Evolutionary conservation across 2,113 vertebrate species (phyloP).

Genomic region (Beaufortia kweichowensis): DNA sequence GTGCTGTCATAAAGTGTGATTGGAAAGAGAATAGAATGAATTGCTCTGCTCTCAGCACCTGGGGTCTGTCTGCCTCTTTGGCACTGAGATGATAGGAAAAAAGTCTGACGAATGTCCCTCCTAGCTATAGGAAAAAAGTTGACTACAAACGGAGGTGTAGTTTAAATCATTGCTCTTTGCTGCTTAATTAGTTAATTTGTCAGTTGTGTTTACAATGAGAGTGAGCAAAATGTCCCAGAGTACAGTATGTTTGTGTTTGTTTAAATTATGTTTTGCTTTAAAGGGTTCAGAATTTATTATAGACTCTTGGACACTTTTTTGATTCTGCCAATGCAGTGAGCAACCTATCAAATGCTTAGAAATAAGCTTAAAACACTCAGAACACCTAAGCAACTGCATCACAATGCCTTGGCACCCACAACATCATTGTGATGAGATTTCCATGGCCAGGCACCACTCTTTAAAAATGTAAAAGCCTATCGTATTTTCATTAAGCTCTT

Average conservation of each 20-base stretch:
- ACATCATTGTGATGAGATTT: too few species aligned
- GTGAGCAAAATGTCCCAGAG: not conserved
- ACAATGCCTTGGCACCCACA: too few species aligned
- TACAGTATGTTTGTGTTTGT: not conserved
- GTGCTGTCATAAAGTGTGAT: slow-evolving; percentile 41
- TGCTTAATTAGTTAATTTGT: slow-evolving; percentile 26
- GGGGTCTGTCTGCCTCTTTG: slow-evolving; percentile 45
- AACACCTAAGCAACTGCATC: too few species aligned
- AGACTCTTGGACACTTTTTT: too few species aligned
- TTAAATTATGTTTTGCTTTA: too few species aligned
- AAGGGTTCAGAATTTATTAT: too few species aligned
- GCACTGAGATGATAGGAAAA: slow-evolving; percentile 10
- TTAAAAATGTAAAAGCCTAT: too few species aligned
- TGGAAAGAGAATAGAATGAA: slow-evolving; percentile 45
- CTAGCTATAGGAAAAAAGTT: slow-evolving; percentile 9
- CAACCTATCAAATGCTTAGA: too few species aligned
- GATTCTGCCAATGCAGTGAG: too few species aligned
- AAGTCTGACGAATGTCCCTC: slow-evolving; percentile 32
- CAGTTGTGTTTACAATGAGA: not conserved
- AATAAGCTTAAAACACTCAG: too few species aligned
- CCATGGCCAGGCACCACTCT: too few species aligned
- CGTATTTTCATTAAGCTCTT: too few species aligned
- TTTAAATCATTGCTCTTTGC: not conserved
- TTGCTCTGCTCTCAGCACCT: slow-evolving; percentile 44
- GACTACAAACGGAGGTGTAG: not conserved